Evolutionary conservation across 2,113 vertebrate species (phyloP).

Genomic region (Spea multiplicata): DNA sequence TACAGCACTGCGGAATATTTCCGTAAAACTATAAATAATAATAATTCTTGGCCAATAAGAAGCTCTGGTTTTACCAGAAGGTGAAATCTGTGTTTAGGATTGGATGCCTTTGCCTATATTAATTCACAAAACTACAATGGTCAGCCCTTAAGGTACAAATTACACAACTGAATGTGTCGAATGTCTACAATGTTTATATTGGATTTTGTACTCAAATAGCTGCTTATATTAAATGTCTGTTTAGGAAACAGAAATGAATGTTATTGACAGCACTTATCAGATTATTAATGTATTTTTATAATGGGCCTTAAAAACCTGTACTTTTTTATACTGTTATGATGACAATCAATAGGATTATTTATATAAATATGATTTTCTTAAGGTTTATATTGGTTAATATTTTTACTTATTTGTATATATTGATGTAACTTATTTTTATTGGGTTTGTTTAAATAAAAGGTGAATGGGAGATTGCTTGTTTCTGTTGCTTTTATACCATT

Average conservation of each 20-base stretch:
- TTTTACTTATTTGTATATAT: slow-evolving; percentile 65
- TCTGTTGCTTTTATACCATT: too few relatives aligned
- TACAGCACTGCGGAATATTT: too few relatives aligned
- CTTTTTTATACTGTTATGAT: slow-evolving; percentile 40
- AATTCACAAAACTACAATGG: too few relatives aligned
- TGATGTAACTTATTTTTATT: slow-evolving; percentile 66
- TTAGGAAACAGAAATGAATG: slow-evolving; percentile 52
- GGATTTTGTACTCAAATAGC: background rate
- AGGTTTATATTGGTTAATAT: slow-evolving; percentile 54
- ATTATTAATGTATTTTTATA: slow-evolving; percentile 50
- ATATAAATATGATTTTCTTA: slow-evolving; percentile 62
- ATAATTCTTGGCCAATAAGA: too few relatives aligned
- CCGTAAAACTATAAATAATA: too few relatives aligned
- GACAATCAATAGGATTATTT: slow-evolving; percentile 49
- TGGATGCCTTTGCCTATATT: too few relatives aligned
- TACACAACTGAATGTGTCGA: too few relatives aligned
- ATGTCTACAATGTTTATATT: background rate
- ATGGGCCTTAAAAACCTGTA: slow-evolving; percentile 44
- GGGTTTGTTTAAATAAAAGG: slow-evolving; percentile 71
- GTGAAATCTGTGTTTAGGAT: too few relatives aligned
- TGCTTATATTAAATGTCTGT: background rate
- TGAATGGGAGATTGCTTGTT: slow-evolving; percentile 56
- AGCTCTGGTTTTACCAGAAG: too few relatives aligned
- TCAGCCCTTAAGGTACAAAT: too few relatives aligned
- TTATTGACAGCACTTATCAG: slow-evolving; percentile 47